Base-by-base conservation (phyloP, 2,888 invertebrate genomes). In the Drosophila glabriapex region DNA sequence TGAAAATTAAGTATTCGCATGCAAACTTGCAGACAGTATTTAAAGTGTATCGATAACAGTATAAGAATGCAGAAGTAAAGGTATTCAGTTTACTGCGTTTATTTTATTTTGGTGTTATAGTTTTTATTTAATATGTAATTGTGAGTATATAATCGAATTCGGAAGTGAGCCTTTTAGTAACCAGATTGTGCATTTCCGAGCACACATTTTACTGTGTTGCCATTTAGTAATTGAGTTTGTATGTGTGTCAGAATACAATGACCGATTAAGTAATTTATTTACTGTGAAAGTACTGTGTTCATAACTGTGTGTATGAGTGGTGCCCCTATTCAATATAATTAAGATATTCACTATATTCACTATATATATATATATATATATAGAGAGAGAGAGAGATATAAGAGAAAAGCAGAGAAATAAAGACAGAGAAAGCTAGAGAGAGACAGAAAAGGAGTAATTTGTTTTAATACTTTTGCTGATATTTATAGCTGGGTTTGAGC, bases 161-260 rank as follows among this genome's bases (percentile, higher is more conserved):
- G 70, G 70, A 70, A 70, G 70, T 70, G 72, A 69, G 69, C 72
- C 69, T 69, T 72, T 69, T 71, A 69, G 72, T 39, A 72, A 72
- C 63, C 37, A 62, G 72, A 71, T 72, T 72, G 72, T 70, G 54
- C 70, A 72, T 70, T 72, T 70, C 63, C 73, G 70, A 72, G 73
- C 70, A 29, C 46, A 70, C 54, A 62, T 58, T 53, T 55, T 55
- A 72, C 71, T 62, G 54, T 61, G 72, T 35, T 72, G 72, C 62
- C 62, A 55, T 72, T 72, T 55, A 72, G 70, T 41, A 71, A 71
- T 71, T 71, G 70, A 50, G 41, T 63, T 41, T 73, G 33, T 62
- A 35, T 61, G 49, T 72, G 29, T 52, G 35, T 35, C 29, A 31
- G 14, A 41, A 33, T 29, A 43, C 43, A 52, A 52, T 39, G 31